phyloP scores from a whole-genome alignment of 2,113 vertebrate genomes.

The Sapayoa aenigma region DNA sequence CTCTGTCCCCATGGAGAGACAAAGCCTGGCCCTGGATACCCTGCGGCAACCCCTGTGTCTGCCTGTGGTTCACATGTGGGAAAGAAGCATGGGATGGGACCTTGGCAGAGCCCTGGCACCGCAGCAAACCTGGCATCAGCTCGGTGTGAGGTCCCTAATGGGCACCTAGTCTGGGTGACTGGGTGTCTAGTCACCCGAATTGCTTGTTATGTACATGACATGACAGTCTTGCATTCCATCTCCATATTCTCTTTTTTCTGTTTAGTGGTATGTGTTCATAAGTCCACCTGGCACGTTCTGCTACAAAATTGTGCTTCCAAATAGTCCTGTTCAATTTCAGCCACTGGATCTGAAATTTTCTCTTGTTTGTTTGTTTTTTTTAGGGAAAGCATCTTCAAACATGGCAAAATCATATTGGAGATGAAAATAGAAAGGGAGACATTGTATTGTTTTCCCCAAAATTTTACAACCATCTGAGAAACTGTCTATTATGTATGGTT shows the following conservation, averaged over 20 bases:
- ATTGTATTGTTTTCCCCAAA: neutral
- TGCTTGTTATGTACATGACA: neutral
- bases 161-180: no score
- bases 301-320: neutral
- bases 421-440: neutral
- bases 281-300: neutral
- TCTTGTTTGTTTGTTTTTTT: neutral
- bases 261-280: neutral
- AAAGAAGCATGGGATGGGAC: neutral
- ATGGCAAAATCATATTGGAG: neutral
- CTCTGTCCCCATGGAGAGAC: neutral
- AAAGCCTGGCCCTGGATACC: neutral
- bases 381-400: neutral
- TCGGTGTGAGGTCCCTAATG: neutral
- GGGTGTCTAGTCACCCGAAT: neutral
- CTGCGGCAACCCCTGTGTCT: neutral
- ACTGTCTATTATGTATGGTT: rapidly evolving
- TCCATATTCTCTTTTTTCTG: neutral
- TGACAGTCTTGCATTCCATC: neutral
- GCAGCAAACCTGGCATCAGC: neutral
- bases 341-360: neutral
- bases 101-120: neutral
- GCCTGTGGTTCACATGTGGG: neutral
- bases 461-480: neutral
- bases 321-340: neutral